These are phyloP conservation scores for Triops longicaudatus DNA, from an alignment of 1,140 invertebrate genomes.

Conservation along the genomic window DNA sequence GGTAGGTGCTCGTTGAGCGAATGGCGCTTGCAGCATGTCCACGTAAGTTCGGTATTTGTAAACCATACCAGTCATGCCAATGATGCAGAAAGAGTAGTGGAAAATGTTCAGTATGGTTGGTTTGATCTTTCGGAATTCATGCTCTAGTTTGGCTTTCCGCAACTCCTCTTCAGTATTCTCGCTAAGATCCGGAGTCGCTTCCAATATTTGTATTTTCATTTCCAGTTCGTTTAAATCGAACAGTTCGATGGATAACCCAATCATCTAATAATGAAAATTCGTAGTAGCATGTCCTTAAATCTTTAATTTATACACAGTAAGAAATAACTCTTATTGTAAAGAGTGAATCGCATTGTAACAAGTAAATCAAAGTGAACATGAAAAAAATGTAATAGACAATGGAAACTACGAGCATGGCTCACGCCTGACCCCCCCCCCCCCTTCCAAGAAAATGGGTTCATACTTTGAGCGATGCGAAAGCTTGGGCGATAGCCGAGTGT, in stretches of 20 bases:
- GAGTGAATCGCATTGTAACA: too few species aligned
- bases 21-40: slow-evolving; percentile 65
- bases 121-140: slow-evolving; percentile 42
- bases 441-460: too few species aligned
- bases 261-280: neutral
- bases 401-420: too few species aligned
- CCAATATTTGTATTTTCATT: neutral
- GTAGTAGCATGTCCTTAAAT: neutral
- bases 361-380: too few species aligned
- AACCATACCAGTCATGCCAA: slow-evolving; percentile 80
- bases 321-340: too few species aligned
- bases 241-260: neutral
- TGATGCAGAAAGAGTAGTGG: slow-evolving; percentile 76
- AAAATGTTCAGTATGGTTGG: slow-evolving; percentile 59
- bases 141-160: neutral
- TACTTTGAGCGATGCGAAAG: neutral
- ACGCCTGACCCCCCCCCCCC: too few species aligned
- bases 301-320: too few species aligned
- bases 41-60: slow-evolving; percentile 75
- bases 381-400: too few species aligned
- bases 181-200: neutral
- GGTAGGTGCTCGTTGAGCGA: slow-evolving; percentile 54
- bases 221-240: neutral
- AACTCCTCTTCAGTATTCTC: neutral
- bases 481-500: neutral